Evolutionary conservation across 2,888 invertebrate species (phyloP).

Genomic region (Cheilosia urbana): DNA sequence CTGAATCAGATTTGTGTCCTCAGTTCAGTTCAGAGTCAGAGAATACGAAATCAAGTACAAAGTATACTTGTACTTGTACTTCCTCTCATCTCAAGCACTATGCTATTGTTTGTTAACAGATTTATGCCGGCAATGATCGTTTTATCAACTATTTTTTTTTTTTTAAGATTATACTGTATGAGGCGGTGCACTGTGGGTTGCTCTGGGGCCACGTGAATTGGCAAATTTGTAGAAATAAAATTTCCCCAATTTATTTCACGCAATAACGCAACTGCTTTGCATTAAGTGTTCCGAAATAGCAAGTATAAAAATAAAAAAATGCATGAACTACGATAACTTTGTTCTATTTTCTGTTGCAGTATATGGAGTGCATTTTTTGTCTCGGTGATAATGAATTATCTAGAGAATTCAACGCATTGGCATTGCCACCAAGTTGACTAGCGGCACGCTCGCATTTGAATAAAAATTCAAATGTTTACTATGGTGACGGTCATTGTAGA

Average conservation of each 20-base stretch:
- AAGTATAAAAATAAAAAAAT: too few species aligned
- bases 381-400: background rate
- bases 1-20: conserved; percentile 11
- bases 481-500: too few species aligned
- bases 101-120: conserved; percentile 8
- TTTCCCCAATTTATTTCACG: background rate
- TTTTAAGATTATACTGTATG: background rate
- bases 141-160: background rate
- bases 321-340: too few species aligned
- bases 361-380: too few species aligned
- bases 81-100: background rate
- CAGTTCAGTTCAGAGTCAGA: background rate
- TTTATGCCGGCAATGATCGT: conserved; percentile 8
- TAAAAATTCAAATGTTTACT: background rate
- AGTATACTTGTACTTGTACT: background rate
- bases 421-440: too few species aligned
- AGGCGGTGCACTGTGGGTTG: background rate
- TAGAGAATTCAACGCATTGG: too few species aligned
- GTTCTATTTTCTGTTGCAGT: too few species aligned
- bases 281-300: background rate
- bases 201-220: background rate
- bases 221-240: conserved; percentile 6
- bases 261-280: background rate
- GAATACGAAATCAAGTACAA: background rate
- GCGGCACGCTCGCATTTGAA: background rate